A percentile compares a stretch with the other conserved stretches of the same genome.
phyloP scores from a whole-genome alignment of 2,113 vertebrate species.

The Phainopepla nitens region DNA sequence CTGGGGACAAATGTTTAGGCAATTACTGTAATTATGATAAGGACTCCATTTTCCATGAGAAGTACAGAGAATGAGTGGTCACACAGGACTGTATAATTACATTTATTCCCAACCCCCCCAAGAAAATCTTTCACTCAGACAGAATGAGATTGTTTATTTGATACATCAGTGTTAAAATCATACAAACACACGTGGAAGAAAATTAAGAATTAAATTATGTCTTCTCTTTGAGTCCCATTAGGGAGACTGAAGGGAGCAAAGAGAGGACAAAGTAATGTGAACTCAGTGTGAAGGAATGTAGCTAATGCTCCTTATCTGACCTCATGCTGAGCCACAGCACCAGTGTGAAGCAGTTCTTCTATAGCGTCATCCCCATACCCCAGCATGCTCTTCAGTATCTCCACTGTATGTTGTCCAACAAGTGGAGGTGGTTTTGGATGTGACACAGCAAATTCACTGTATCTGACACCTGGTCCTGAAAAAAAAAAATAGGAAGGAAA shows the following conservation, averaged over 20 bases:
- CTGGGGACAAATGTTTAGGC: slow-evolving; percentile 28
- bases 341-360: slow-evolving; percentile 70
- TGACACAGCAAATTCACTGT: slow-evolving; percentile 79
- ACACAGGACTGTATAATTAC: slow-evolving; percentile 1
- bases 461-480: slow-evolving; percentile 88
- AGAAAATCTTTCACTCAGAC: slow-evolving; percentile 40
- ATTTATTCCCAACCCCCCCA: background rate
- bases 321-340: slow-evolving; percentile 78
- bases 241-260: slow-evolving; percentile 27
- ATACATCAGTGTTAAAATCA: slow-evolving; percentile 16
- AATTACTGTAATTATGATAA: slow-evolving; percentile 61
- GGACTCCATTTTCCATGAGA: slow-evolving; percentile 35
- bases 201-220: slow-evolving; percentile 44
- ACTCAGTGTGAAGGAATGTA: slow-evolving; percentile 22
- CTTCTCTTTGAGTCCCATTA: slow-evolving; percentile 42
- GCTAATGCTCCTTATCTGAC: slow-evolving; percentile 66
- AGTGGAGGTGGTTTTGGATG: slow-evolving; percentile 81
- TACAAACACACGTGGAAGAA: slow-evolving; percentile 31
- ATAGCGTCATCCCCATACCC: slow-evolving; percentile 78
- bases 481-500: background rate
- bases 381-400: slow-evolving; percentile 80
- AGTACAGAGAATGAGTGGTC: slow-evolving; percentile 16
- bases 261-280: slow-evolving; percentile 24
- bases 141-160: slow-evolving; percentile 33
- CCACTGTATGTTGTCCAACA: slow-evolving; percentile 86